phyloP scores from a whole-genome alignment of 2,113 vertebrate genomes.

The Parus major region DNA sequence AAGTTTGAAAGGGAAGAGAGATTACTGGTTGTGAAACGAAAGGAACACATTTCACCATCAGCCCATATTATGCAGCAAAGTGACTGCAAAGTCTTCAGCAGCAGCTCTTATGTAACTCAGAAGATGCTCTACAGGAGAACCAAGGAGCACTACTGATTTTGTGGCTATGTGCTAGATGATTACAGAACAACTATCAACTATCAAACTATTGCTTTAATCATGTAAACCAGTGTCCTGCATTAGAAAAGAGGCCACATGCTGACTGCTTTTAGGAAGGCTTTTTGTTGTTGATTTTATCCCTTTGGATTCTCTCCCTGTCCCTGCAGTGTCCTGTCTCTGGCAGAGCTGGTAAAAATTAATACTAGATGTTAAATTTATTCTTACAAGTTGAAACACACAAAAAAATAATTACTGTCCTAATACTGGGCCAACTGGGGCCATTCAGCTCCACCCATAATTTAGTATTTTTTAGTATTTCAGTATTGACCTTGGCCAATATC shows the following conservation, averaged over 20 bases:
- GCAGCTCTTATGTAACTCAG: not conserved
- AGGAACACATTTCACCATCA: not conserved
- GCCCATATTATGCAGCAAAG: not conserved
- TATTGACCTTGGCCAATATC: not conserved
- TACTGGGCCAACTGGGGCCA: not conserved
- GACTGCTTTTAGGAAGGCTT: not conserved
- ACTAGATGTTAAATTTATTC: not conserved
- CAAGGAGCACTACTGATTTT: not conserved
- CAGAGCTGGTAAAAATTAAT: not conserved
- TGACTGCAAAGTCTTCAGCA: not conserved
- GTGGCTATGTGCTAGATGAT: not conserved
- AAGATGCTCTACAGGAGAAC: not conserved
- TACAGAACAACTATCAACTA: not conserved
- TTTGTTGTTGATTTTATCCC: not conserved
- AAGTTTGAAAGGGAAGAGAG: not conserved
- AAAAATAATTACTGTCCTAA: not conserved
- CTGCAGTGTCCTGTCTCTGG: not conserved
- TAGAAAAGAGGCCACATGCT: not conserved
- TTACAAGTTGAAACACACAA: not conserved
- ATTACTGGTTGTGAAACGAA: not conserved
- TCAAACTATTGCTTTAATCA: not conserved
- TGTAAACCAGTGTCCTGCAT: not conserved
- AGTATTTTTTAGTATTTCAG: not conserved
- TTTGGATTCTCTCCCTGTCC: not conserved
- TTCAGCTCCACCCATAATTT: not conserved